Percentiles rank a stretch among this genome's conserved stretches.
These are phyloP conservation scores for Propithecus perrieri DNA, from an alignment of 2,797 vertebrate species.

Conservation along the genomic window DNA sequence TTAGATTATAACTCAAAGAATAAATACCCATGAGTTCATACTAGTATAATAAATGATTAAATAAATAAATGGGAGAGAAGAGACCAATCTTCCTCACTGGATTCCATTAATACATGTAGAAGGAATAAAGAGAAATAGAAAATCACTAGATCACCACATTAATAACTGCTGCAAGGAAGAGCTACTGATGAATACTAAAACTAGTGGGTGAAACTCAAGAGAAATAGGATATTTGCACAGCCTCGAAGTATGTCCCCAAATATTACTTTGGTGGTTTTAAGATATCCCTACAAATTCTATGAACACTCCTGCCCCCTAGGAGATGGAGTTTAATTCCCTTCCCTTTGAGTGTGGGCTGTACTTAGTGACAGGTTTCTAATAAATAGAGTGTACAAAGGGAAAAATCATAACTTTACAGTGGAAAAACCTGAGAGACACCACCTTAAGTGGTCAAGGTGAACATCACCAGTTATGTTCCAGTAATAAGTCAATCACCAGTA, in stretches of 20 bases:
- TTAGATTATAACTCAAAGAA: not conserved
- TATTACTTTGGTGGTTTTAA: not conserved
- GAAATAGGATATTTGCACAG: not conserved
- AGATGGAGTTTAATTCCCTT: not conserved
- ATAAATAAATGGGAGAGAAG: not conserved
- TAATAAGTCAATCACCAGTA: not conserved
- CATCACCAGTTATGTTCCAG: not conserved
- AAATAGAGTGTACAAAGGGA: not conserved
- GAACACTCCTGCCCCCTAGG: not conserved
- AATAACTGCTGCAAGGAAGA: not conserved
- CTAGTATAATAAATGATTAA: slow-evolving; percentile 39
- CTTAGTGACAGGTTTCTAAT: not conserved
- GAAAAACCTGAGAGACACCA: not conserved
- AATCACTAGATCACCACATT: not conserved
- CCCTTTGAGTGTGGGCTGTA: not conserved
- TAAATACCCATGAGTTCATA: not conserved
- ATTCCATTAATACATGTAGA: slow-evolving; percentile 23
- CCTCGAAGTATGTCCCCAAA: not conserved
- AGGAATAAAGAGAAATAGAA: not conserved
- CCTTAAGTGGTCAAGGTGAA: not conserved
- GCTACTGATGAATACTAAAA: not conserved
- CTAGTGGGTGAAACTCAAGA: not conserved
- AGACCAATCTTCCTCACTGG: not conserved
- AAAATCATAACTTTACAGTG: not conserved
- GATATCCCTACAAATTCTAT: not conserved